Conservation (phyloP, 2,113 vertebrate species). For the Talpa occidentalis region DNA sequence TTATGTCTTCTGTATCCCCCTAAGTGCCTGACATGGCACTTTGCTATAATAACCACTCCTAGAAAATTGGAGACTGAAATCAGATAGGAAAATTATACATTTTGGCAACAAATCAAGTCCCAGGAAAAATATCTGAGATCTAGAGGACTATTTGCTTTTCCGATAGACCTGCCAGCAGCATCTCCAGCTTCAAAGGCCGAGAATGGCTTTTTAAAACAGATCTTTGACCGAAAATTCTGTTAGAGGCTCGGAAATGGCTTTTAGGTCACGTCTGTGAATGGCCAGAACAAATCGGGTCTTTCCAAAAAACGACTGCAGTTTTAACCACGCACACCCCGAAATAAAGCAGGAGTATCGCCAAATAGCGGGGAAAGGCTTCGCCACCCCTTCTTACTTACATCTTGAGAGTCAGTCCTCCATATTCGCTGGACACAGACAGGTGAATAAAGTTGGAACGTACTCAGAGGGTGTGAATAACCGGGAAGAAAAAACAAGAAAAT, state of each 20-base stretch:
- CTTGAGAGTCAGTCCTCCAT: too few relatives aligned
- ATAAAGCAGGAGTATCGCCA: background rate
- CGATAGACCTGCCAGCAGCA: background rate
- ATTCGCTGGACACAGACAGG: background rate
- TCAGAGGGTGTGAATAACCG: background rate
- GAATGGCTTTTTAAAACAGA: background rate
- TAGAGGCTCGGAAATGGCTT: background rate
- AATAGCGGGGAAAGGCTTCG: background rate
- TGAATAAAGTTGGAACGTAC: too few relatives aligned
- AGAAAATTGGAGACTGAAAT: slow-evolving; percentile 33
- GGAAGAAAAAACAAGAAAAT: background rate
- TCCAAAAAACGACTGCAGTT: background rate
- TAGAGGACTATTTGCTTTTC: background rate
- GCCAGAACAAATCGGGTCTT: background rate
- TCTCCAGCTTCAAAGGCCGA: background rate
- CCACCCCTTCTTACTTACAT: background rate
- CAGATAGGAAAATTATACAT: slow-evolving; percentile 30
- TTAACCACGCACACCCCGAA: background rate
- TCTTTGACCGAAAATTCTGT: background rate
- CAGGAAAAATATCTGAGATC: background rate
- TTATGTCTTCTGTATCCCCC: background rate
- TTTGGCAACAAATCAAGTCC: background rate
- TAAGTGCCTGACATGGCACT: background rate
- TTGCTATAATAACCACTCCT: background rate
- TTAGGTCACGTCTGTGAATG: background rate